Base-by-base conservation (phyloP, 2,113 vertebrate genomes). In the Tachysurus vachellii region DNA sequence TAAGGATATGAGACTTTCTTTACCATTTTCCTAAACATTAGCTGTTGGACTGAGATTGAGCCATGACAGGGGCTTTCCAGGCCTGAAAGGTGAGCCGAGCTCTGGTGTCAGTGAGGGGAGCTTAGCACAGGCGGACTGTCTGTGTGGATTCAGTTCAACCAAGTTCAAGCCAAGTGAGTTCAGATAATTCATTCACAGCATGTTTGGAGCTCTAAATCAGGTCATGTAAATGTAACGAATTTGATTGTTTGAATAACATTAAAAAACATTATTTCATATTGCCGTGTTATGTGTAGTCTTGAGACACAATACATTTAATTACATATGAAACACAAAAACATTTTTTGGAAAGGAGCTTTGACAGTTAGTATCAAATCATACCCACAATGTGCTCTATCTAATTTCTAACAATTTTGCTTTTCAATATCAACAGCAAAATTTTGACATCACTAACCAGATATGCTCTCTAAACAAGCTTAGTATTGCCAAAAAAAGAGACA, bases 1-100 rank as follows among this genome's bases (percentile, higher is more conserved):
- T 10, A 66, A 9, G 47, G 28, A 80, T 11, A 36, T 81, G 31
- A 86, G 53, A 19, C 50, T 10, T 83, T 82, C 68, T 89, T 86
- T 61, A 85, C 42, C 3, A 4, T 66, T 53, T 76, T n/a, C 14
- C 66, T 73, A 11, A 44, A 82, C 80, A 83, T 71, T 61, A 73
- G 62, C 44, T 53, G 19, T 12, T 73, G 14, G 84, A 26, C 28
- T 62, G 68, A 47, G 0, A 61, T 82, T 79, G 28, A 86, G 28
- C n/a, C 80, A 70, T 16, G 61, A 70, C 23, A 36, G 84, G 87
- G 87, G 75, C 73, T 84, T 88, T 88, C 85, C 89, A 88, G 66
- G 44, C 44, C 73, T 84, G 86, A 47, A 84, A 82, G 85, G 76
- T 68, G 31, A 88, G 82, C 56, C 47, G 36, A 77, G 50, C n/a